phyloP scores from a whole-genome alignment of 2,797 vertebrate species.

The Cirrhinus molitorella region DNA sequence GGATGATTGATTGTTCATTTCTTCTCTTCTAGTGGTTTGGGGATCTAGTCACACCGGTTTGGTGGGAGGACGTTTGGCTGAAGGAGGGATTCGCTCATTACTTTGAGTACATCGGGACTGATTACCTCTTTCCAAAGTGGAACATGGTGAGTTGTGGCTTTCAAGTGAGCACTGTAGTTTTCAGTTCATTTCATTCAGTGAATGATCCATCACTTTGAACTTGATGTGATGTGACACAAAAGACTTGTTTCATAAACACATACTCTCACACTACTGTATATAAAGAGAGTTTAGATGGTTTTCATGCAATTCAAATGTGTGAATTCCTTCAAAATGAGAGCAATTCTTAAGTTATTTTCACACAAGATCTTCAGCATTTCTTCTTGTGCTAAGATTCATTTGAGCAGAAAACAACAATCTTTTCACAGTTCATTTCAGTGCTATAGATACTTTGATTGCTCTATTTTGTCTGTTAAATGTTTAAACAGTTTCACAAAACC shows the following conservation, averaged over 20 bases:
- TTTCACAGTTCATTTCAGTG: not conserved
- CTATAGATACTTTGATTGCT: not conserved
- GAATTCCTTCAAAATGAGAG: not conserved
- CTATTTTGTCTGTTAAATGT: not conserved
- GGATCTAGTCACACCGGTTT: slow-evolving; percentile 95
- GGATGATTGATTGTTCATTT: slow-evolving; percentile 30
- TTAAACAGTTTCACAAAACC: not conserved
- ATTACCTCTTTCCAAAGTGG: slow-evolving; percentile 93
- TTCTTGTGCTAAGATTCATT: not conserved
- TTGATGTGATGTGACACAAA: not conserved
- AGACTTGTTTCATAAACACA: not conserved
- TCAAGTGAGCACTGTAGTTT: not conserved
- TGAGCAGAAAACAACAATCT: not conserved
- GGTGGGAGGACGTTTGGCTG: slow-evolving; percentile 99
- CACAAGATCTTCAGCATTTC: not conserved
- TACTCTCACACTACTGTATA: not conserved
- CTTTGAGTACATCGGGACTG: slow-evolving; percentile 96
- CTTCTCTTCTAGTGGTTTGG: slow-evolving; percentile 91
- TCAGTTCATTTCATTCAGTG: not conserved
- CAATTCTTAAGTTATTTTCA: not conserved
- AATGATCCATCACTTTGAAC: not conserved
- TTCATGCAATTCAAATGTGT: not conserved
- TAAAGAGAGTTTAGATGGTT: not conserved
- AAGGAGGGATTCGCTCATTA: slow-evolving; percentile 98
- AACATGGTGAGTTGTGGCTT: slow-evolving; percentile 10